Evolutionary conservation across 1,140 invertebrate genomes (phyloP).

Genomic region (Apis dorsata): DNA sequence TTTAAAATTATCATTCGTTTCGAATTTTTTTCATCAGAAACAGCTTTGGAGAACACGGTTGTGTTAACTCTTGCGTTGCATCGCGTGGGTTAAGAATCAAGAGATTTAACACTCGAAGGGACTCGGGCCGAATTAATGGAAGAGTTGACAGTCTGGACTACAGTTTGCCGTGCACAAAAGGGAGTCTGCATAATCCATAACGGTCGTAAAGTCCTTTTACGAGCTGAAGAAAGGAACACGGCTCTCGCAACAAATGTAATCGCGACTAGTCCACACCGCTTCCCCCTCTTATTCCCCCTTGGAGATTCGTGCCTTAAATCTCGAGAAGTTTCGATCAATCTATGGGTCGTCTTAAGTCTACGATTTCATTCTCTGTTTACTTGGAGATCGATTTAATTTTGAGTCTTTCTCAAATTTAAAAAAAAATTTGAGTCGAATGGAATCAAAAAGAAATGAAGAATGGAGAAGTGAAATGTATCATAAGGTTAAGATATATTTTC

Average conservation of each 20-base stretch:
- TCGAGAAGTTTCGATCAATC: background rate
- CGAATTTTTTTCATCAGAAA: background rate
- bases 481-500: too few species aligned
- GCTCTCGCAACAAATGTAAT: background rate
- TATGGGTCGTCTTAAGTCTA: too few species aligned
- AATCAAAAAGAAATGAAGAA: too few species aligned
- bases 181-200: constrained; percentile 46
- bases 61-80: background rate
- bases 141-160: constrained; percentile 21
- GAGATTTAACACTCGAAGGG: constrained; percentile 2
- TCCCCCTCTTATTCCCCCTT: too few species aligned
- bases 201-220: constrained; percentile 53
- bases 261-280: background rate
- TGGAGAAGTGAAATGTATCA: too few species aligned
- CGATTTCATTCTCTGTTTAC: background rate
- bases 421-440: too few species aligned
- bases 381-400: too few species aligned
- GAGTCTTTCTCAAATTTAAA: too few species aligned
- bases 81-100: background rate
- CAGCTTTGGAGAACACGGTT: background rate
- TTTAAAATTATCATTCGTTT: background rate
- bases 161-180: constrained; percentile 21
- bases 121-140: constrained; percentile 9
- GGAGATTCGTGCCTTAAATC: background rate
- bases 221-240: constrained; percentile 15